A percentile compares a stretch with the other conserved stretches of the same genome.
Conservation (phyloP, 23 tunicate genomes). For the Clavelina lepadiformis region DNA sequence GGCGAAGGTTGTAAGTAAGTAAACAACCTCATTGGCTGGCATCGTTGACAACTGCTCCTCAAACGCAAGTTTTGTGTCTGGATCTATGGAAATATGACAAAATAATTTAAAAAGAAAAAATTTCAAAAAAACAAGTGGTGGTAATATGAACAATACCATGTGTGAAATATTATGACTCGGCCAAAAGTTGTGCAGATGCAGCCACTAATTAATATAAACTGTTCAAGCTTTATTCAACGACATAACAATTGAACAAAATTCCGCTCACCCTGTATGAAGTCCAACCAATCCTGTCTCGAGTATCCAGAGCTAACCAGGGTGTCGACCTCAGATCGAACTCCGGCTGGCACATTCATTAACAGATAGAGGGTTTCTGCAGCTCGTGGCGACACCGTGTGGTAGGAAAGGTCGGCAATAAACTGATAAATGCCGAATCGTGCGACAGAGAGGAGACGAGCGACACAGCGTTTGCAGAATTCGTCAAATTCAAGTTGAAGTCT, state of each 20-base stretch:
- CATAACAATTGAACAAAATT: background rate
- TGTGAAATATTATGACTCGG: too few species aligned
- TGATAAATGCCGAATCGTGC: slow-evolving; percentile 87
- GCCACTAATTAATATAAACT: too few species aligned
- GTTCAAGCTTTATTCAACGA: too few species aligned
- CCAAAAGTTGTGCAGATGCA: too few species aligned
- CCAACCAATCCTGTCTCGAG: slow-evolving; percentile 77
- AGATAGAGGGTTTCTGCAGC: slow-evolving; percentile 82
- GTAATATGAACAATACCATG: too few species aligned
- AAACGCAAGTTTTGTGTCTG: slow-evolving; percentile 91
- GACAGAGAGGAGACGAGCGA: slow-evolving; percentile 66
- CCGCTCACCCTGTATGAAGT: slow-evolving; percentile 68
- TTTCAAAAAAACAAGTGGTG: background rate
- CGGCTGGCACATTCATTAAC: slow-evolving; percentile 91
- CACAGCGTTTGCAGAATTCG: slow-evolving; percentile 87
- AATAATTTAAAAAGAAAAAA: background rate
- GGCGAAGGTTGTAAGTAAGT: slow-evolving; percentile 80
- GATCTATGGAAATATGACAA: slow-evolving; percentile 24
- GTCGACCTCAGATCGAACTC: slow-evolving; percentile 78
- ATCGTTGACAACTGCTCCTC: slow-evolving; percentile 83
- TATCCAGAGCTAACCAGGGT: slow-evolving; percentile 51
- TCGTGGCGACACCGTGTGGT: slow-evolving; percentile 47
- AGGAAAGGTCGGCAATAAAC: slow-evolving; percentile 86
- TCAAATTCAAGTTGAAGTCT: slow-evolving; percentile 79
- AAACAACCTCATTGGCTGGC: slow-evolving; percentile 93